phyloP scores from a whole-genome alignment of 2,797 vertebrate species.

The Fringilla coelebs region DNA sequence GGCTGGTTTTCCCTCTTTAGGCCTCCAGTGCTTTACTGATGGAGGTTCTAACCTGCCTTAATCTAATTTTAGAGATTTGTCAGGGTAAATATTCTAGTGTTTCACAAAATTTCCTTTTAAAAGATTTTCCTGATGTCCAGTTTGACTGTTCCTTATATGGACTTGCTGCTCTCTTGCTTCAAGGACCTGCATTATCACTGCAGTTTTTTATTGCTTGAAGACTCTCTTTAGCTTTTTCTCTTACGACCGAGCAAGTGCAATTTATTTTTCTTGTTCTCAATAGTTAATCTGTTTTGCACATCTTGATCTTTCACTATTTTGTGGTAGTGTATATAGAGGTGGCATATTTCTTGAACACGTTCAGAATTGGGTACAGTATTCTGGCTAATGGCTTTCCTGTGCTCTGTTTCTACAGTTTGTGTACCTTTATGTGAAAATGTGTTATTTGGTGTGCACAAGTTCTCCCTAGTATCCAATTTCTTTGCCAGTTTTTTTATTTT shows the following conservation, averaged over 20 bases:
- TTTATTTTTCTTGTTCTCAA: neutral
- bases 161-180: neutral
- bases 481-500: neutral
- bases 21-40: neutral
- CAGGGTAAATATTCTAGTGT: neutral
- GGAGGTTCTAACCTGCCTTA: neutral
- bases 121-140: neutral
- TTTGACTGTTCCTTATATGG: neutral
- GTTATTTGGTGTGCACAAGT: neutral
- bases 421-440: neutral
- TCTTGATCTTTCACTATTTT: neutral
- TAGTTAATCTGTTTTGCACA: neutral
- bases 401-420: neutral
- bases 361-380: neutral
- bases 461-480: neutral
- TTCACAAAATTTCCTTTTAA: neutral
- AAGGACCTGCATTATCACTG: neutral
- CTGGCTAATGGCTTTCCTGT: neutral
- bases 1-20: neutral
- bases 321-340: neutral
- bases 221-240: neutral
- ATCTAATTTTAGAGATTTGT: neutral
- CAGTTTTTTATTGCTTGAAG: neutral
- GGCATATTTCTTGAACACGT: neutral
- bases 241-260: neutral